Percentiles rank a stretch among this genome's conserved stretches.
phyloP scores from a whole-genome alignment of 1,140 invertebrate genomes.

The Ceratina calcarata region DNA sequence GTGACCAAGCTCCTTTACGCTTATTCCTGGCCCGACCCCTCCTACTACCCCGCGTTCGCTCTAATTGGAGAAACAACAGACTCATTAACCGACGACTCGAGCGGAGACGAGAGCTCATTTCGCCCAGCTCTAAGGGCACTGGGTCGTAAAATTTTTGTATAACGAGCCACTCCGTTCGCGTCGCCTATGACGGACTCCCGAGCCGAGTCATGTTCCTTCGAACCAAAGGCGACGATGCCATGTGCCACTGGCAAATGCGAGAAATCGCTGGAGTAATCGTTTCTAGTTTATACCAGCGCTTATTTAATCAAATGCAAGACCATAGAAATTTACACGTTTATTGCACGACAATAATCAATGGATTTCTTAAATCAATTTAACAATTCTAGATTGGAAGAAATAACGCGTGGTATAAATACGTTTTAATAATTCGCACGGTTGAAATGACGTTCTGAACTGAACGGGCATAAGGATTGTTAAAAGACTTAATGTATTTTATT shows the following conservation, averaged over 20 bases:
- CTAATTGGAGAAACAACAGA: constrained; percentile 73
- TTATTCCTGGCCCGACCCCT: constrained; percentile 20
- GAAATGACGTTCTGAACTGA: too few relatives aligned
- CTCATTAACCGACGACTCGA: constrained; percentile 68
- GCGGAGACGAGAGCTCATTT: constrained; percentile 67
- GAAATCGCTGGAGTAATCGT: constrained; percentile 1
- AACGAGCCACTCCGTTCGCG: constrained; percentile 67
- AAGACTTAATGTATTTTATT: constrained; percentile 76
- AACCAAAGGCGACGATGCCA: constrained; percentile 1
- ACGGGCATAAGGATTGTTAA: constrained; percentile 51
- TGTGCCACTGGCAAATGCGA: not conserved
- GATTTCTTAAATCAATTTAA: too few relatives aligned
- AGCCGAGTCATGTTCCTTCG: constrained; percentile 17
- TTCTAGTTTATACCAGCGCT: too few relatives aligned
- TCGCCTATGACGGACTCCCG: not conserved
- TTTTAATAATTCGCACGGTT: too few relatives aligned
- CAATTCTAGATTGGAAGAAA: too few relatives aligned
- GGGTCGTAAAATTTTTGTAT: constrained; percentile 69
- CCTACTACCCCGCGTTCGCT: constrained; percentile 18
- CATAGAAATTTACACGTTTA: too few relatives aligned
- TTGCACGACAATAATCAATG: too few relatives aligned
- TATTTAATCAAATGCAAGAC: too few relatives aligned
- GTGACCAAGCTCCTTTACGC: constrained; percentile 41
- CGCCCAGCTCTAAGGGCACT: constrained; percentile 56
- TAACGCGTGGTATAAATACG: too few relatives aligned